Evolutionary conservation across 2,888 invertebrate genomes (phyloP).

Genomic region (Callosobruchus maculatus): DNA sequence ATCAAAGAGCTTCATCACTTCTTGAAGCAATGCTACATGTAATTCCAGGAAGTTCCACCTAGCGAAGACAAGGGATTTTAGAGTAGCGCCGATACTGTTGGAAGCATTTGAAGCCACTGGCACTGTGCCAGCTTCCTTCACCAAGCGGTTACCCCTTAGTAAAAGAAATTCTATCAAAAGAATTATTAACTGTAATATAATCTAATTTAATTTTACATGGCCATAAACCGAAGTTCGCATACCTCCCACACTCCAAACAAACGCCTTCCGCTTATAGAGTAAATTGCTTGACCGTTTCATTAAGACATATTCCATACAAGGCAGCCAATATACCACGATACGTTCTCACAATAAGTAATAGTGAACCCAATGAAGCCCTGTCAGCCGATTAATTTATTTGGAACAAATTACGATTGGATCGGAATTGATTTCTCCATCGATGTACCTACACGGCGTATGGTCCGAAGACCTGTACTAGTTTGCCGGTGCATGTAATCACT

Average conservation of each 20-base stretch:
- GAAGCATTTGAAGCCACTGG: too few species aligned
- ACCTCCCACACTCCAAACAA: background rate
- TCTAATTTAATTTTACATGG: too few species aligned
- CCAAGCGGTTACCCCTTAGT: too few species aligned
- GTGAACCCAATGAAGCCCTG: background rate
- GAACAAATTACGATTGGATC: background rate
- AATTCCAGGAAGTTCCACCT: too few species aligned
- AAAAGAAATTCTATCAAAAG: too few species aligned
- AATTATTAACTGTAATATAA: too few species aligned
- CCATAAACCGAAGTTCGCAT: too few species aligned
- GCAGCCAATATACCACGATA: background rate
- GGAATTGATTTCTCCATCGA: background rate
- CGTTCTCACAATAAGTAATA: background rate
- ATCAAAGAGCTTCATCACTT: too few species aligned
- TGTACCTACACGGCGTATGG: background rate
- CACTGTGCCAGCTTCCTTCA: too few species aligned
- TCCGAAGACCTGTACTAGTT: background rate
- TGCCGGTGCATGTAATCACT: constrained; percentile 46
- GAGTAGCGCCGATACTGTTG: too few species aligned
- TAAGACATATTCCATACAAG: background rate
- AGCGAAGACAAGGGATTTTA: too few species aligned
- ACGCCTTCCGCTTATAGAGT: background rate
- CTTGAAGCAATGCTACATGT: too few species aligned
- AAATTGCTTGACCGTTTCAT: background rate
- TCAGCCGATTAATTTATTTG: background rate